phyloP scores from a whole-genome alignment of 1,140 invertebrate species.

The Calosoma granatense region DNA sequence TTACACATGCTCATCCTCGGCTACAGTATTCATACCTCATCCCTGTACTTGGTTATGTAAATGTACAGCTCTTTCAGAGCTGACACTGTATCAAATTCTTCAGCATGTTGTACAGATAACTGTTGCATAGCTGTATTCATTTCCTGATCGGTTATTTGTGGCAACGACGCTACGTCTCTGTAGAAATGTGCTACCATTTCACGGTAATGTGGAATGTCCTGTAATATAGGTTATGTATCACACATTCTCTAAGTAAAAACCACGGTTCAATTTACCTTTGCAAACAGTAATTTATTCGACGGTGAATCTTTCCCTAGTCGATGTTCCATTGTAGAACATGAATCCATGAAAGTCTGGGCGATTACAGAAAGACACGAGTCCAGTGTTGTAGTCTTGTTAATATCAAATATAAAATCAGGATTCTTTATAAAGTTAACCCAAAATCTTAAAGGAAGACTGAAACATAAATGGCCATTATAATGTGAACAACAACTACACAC shows the following conservation, averaged over 20 bases:
- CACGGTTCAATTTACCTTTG: slow-evolving; percentile 59
- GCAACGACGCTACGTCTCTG: slow-evolving; percentile 68
- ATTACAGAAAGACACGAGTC: slow-evolving; percentile 90
- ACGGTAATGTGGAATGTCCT: slow-evolving; percentile 79
- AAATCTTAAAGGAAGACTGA: slow-evolving; percentile 81
- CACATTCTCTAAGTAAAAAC: no score
- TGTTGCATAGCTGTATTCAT: slow-evolving; percentile 87
- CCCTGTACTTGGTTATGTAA: slow-evolving; percentile 88
- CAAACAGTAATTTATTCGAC: slow-evolving; percentile 88
- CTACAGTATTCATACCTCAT: slow-evolving; percentile 61
- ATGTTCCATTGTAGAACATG: slow-evolving; percentile 82
- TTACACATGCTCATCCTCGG: neutral
- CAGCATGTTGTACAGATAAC: slow-evolving; percentile 72
- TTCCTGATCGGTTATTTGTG: slow-evolving; percentile 85
- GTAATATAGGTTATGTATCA: no score
- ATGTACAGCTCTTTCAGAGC: slow-evolving; percentile 90
- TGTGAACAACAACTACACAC: neutral
- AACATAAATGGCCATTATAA: slow-evolving; percentile 21
- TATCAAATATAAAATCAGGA: slow-evolving; percentile 94
- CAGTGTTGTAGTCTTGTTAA: slow-evolving; percentile 84
- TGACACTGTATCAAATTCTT: slow-evolving; percentile 82
- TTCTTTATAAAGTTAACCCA: slow-evolving; percentile 98
- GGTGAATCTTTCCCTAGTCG: slow-evolving; percentile 88
- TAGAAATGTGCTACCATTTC: slow-evolving; percentile 85
- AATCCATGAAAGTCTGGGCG: slow-evolving; percentile 94